These are phyloP conservation scores for Trichogramma dendrolimi DNA, from an alignment of 2,888 invertebrate species.

Conservation along the genomic window DNA sequence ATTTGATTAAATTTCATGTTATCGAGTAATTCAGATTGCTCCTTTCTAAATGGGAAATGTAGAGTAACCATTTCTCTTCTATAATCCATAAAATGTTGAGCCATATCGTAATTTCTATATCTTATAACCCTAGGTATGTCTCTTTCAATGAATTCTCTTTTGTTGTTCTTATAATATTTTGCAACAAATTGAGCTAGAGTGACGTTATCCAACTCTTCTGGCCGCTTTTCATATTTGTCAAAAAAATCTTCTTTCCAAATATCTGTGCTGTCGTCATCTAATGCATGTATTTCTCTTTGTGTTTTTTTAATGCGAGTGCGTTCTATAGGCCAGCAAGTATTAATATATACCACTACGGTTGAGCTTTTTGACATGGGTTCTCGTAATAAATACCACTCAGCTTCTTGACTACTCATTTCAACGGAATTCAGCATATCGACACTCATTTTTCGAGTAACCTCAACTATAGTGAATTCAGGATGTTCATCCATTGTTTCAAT, in stretches of 20 bases:
- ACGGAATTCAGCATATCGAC: conserved; percentile 41
- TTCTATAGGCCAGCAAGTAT: conserved; percentile 41
- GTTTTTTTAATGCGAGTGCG: conserved; percentile 43
- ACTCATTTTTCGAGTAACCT: conserved; percentile 38
- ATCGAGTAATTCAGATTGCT: conserved; percentile 45
- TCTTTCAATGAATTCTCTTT: conserved; percentile 30
- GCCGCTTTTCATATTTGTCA: conserved; percentile 49
- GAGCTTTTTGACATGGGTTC: conserved; percentile 49
- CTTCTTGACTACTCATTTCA: conserved; percentile 47
- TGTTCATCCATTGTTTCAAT: conserved; percentile 35
- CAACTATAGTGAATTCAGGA: conserved; percentile 43
- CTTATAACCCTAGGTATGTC: conserved; percentile 40
- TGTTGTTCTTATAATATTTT: conserved; percentile 30
- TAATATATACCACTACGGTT: conserved; percentile 32
- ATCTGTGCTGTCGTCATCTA: conserved; percentile 36
- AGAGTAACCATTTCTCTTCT: conserved; percentile 33
- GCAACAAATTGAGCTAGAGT: conserved; percentile 48
- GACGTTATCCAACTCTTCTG: conserved; percentile 37
- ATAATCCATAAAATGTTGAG: conserved; percentile 40
- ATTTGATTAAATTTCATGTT: conserved; percentile 42
- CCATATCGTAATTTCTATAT: conserved; percentile 46
- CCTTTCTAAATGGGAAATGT: conserved; percentile 45
- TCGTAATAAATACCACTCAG: conserved; percentile 51
- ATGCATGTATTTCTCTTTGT: conserved; percentile 34
- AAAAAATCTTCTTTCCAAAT: conserved; percentile 50